Evolutionary conservation across 1,140 invertebrate species (phyloP), one percentile per base, ranked within the genome.

Genomic region (Nephila pilipes): DNA sequence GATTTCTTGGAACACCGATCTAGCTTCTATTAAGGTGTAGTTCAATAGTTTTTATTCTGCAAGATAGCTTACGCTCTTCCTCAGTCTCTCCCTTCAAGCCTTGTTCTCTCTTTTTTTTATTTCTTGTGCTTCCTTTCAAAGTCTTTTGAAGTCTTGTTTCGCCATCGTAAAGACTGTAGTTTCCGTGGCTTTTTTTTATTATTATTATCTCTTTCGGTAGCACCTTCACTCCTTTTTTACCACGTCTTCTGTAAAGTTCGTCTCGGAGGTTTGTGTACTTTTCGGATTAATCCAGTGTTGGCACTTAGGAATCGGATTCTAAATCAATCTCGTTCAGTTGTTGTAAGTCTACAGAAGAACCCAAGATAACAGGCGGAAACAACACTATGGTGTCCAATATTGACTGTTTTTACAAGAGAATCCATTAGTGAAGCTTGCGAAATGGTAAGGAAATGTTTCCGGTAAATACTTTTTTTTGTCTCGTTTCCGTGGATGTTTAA

Each of bases 261-360:
- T 36, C 29, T 75, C 36, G 25, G 29, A 54, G 85, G 85, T 87
- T 87, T 87, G 85, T 87, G 54, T 87, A 60, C 85, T 60, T 87
- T 87, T 38, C 57, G 85, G 85, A 87, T 87, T 87, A 87, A 87
- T 87, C 85, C 85, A 18, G 12, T 87, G 85, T 87, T 87, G 58
- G 85, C 85, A 87, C 85, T 87, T 87, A 60, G 85, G 60, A 87
- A 87, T 60, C 85, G 85, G 85, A 87, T 87, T 87, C 57, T 36
- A 87, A 87, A 60, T 60, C 85, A 60, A 87, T 83, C 81, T 83
- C n/a, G 38, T 57, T 83, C 81, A 10, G 46, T 22, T 83, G 81
- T 32, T 83, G 81, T 83, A 83, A 83, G 81, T 83, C 81, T 54
- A 83, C 38, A 83, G 81, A 83, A 83, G 81, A 87, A 36, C 46